Evolutionary conservation across 2,113 vertebrate genomes (phyloP).

Genomic region (Rostratula benghalensis): DNA sequence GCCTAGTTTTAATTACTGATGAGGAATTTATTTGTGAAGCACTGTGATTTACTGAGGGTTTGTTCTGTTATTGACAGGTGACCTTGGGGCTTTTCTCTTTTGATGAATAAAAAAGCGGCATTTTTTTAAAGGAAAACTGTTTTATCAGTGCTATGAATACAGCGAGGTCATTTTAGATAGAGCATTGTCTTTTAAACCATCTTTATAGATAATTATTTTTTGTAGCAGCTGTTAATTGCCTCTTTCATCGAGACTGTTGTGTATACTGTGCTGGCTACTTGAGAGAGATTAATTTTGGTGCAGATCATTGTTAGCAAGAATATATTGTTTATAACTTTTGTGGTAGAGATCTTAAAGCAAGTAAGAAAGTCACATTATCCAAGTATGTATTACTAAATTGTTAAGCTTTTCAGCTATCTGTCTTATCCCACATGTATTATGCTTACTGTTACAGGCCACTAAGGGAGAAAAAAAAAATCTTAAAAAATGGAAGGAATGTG

Average conservation of each 20-base stretch:
- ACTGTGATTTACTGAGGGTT: constrained; percentile 81
- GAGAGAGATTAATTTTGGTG: constrained; percentile 24
- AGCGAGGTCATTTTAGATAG: constrained; percentile 69
- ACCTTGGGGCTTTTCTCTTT: constrained; percentile 81
- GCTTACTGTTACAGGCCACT: background rate
- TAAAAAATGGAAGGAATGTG: background rate
- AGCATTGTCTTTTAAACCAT: constrained; percentile 38
- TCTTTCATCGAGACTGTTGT: background rate
- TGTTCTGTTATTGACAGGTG: constrained; percentile 84
- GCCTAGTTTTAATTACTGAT: constrained; percentile 89
- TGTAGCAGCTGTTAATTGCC: constrained; percentile 44
- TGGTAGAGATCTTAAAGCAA: background rate
- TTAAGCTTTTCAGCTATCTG: background rate
- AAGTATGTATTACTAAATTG: background rate
- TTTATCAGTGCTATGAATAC: constrained; percentile 69
- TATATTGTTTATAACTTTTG: background rate
- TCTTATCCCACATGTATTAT: background rate
- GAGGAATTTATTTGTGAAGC: constrained; percentile 85
- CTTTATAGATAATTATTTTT: constrained; percentile 58
- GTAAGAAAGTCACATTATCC: background rate
- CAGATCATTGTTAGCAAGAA: background rate
- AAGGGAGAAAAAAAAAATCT: no score
- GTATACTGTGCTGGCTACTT: constrained; percentile 18
- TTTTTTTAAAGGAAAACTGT: constrained; percentile 56
- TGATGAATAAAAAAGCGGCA: constrained; percentile 63